phyloP scores from a whole-genome alignment of 1,140 invertebrate species.

The Bombyx mori region DNA sequence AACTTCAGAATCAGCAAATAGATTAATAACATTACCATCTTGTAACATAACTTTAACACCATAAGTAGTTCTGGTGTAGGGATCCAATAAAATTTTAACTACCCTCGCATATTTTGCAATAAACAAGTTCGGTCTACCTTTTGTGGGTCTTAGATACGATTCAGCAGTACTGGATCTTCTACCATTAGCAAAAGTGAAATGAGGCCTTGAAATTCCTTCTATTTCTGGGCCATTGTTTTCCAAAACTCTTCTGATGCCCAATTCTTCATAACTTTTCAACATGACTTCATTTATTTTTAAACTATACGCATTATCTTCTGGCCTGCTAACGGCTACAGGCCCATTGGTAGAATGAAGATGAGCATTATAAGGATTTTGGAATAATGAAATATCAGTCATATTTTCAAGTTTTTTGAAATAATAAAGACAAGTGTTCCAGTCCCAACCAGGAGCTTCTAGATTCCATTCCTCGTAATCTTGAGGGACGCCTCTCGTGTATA shows the following conservation, averaged over 20 bases:
- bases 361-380: constrained; percentile 30
- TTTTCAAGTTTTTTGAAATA: constrained; percentile 57
- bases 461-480: constrained; percentile 83
- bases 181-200: constrained; percentile 75
- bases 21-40: constrained; percentile 52
- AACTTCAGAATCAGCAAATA: constrained; percentile 69
- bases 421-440: constrained; percentile 77
- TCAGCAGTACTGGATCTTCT: constrained; percentile 75
- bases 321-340: constrained; percentile 42
- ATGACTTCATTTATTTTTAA: constrained; percentile 28
- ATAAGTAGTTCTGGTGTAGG: constrained; percentile 70
- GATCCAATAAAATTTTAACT: constrained; percentile 77
- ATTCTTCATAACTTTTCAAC: constrained; percentile 39
- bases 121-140: constrained; percentile 71
- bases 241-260: constrained; percentile 39
- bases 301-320: constrained; percentile 27
- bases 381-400: constrained; percentile 40
- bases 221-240: constrained; percentile 47
- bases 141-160: constrained; percentile 72
- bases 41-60: constrained; percentile 74
- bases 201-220: constrained; percentile 41
- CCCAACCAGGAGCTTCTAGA: constrained; percentile 77
- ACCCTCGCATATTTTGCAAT: constrained; percentile 43
- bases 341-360: constrained; percentile 42
- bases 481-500: constrained; percentile 84